Conservation (phyloP, 2,113 vertebrate genomes). For the Tenebrosternarchus preto region DNA sequence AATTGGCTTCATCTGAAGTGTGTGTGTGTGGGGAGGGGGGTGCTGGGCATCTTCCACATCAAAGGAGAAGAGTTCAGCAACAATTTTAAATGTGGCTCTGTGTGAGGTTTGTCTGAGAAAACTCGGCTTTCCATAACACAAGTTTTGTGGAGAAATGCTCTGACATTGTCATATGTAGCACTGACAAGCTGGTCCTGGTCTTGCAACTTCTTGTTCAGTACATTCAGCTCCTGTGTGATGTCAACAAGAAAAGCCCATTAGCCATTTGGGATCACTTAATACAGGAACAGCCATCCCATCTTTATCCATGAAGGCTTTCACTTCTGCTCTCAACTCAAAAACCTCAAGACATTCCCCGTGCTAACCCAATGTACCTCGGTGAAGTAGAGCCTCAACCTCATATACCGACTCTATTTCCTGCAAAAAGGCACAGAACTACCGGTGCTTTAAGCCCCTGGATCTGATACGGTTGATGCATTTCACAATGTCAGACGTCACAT, state of each 20-base stretch:
- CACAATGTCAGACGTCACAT: slow-evolving; percentile 45
- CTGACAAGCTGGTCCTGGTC: slow-evolving; percentile 39
- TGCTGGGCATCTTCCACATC: too few species aligned
- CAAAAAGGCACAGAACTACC: slow-evolving; percentile 39
- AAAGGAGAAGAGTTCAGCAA: too few species aligned
- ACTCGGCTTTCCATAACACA: background rate
- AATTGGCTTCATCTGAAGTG: too few species aligned
- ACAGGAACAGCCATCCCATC: too few species aligned
- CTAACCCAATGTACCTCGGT: slow-evolving; percentile 39
- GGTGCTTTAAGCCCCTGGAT: slow-evolving; percentile 41
- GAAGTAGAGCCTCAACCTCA: too few species aligned
- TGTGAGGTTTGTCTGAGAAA: slow-evolving; percentile 1
- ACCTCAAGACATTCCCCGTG: slow-evolving; percentile 36
- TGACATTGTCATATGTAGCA: slow-evolving; percentile 41
- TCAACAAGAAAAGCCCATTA: too few species aligned
- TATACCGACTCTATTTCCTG: slow-evolving; percentile 50
- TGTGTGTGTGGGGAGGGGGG: too few species aligned
- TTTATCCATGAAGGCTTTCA: too few species aligned
- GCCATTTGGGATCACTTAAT: too few species aligned
- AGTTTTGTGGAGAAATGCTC: slow-evolving; percentile 40
- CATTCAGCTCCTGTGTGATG: background rate
- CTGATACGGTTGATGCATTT: slow-evolving; percentile 50
- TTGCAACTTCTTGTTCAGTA: too few species aligned
- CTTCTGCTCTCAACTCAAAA: slow-evolving; percentile 46
- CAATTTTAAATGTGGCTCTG: too few species aligned